Conservation (phyloP, 2,888 invertebrate genomes). For the Cryptocheilus praepositus region DNA sequence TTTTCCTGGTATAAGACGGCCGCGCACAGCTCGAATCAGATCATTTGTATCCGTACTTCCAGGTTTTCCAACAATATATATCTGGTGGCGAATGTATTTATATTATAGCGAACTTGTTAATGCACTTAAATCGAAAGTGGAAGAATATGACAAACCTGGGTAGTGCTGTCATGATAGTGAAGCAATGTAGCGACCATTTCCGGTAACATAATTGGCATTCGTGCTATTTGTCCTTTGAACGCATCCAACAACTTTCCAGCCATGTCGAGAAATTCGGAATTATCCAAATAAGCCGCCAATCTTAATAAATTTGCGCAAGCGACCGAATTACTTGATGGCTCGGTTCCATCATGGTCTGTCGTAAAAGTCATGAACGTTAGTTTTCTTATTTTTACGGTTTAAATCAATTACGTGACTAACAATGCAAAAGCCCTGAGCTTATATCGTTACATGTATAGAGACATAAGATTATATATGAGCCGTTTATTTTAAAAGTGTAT, state of each 20-base stretch:
- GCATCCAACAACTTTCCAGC: conserved; percentile 80
- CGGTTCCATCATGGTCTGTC: conserved; percentile 94
- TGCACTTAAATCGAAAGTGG: not conserved
- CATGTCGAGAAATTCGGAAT: conserved; percentile 75
- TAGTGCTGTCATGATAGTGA: conserved; percentile 82
- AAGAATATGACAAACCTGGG: conserved; percentile 80
- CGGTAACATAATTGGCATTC: conserved; percentile 83
- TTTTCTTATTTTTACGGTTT: too few relatives aligned
- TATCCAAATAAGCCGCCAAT: conserved; percentile 83
- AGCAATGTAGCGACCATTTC: conserved; percentile 86
- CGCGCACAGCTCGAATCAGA: conserved; percentile 81
- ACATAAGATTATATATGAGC: too few relatives aligned
- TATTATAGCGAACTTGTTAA: not conserved
- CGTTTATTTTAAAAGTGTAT: too few relatives aligned
- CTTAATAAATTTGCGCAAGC: conserved; percentile 88
- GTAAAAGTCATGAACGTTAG: conserved; percentile 10
- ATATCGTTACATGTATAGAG: too few relatives aligned
- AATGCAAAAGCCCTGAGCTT: too few relatives aligned
- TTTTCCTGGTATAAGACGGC: conserved; percentile 82
- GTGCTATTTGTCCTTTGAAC: conserved; percentile 79
- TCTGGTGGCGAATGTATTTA: conserved; percentile 74
- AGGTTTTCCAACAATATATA: conserved; percentile 81
- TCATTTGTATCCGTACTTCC: conserved; percentile 81
- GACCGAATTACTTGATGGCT: conserved; percentile 95
- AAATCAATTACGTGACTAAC: too few relatives aligned